Evolutionary conservation across 2,888 invertebrate genomes (phyloP).

Genomic region (Oligia latruncula): DNA sequence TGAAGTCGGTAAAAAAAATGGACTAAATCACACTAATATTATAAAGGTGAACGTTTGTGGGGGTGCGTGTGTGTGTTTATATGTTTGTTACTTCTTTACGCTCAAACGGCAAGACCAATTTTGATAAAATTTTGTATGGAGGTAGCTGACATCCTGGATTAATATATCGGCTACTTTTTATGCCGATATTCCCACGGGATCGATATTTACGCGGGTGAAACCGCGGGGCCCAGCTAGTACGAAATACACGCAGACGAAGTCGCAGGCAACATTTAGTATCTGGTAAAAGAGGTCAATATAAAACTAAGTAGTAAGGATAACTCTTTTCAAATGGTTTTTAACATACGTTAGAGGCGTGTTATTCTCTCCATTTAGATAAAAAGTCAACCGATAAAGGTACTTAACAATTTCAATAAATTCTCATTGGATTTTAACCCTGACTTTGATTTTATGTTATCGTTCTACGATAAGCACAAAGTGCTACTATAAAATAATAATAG

Average conservation of each 20-base stretch:
- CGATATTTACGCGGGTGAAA: too few species aligned
- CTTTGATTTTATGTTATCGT: conserved; percentile 31
- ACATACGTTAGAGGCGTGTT: conserved; percentile 3
- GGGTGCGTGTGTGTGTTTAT: too few species aligned
- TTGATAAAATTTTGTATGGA: too few species aligned
- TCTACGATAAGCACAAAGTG: conserved; percentile 20
- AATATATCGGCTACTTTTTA: too few species aligned
- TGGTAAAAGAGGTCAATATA: background rate
- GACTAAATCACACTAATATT: too few species aligned
- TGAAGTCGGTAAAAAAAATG: too few species aligned
- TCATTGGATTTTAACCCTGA: conserved; percentile 12
- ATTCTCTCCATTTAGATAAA: conserved; percentile 42
- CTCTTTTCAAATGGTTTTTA: background rate
- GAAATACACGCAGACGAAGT: background rate
- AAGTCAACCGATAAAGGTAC: conserved; percentile 18
- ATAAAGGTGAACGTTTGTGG: too few species aligned
- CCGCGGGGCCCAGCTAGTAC: too few species aligned
- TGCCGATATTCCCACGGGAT: too few species aligned
- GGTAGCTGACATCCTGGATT: too few species aligned
- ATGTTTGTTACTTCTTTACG: too few species aligned
- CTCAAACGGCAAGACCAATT: too few species aligned
- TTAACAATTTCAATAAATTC: conserved; percentile 45
- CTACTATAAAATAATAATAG: conserved; percentile 21
- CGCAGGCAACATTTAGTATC: background rate
- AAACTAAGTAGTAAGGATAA: background rate